phyloP scores from a whole-genome alignment of 1,140 invertebrate species.

The Drosophila aff. region DNA sequence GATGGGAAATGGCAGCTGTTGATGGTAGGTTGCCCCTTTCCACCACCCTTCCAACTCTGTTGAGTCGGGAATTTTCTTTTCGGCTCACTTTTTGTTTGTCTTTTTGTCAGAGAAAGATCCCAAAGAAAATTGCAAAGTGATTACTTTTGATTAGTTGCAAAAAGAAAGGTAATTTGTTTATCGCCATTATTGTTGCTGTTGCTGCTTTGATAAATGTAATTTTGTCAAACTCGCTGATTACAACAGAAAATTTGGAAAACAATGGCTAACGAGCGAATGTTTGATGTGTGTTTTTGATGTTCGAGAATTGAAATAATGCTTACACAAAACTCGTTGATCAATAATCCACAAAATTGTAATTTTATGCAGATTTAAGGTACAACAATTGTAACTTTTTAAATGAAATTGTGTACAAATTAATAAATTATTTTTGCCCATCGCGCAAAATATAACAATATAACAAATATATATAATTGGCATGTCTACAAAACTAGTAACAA shows the following conservation, averaged over 20 bases:
- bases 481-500: neutral
- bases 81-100: constrained; percentile 75
- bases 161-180: constrained; percentile 83
- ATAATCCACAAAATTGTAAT: neutral
- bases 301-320: neutral
- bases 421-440: neutral
- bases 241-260: constrained; percentile 43
- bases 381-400: neutral
- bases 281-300: constrained; percentile 36
- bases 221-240: constrained; percentile 72
- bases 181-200: constrained; percentile 37
- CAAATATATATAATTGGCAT: neutral
- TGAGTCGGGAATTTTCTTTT: constrained; percentile 61
- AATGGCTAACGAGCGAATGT: constrained; percentile 55
- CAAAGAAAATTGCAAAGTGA: constrained; percentile 76
- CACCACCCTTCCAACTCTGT: constrained; percentile 54
- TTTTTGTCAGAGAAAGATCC: constrained; percentile 53
- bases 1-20: constrained; percentile 66
- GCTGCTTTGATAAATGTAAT: constrained; percentile 76
- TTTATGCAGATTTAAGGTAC: neutral
- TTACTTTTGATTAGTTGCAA: constrained; percentile 84
- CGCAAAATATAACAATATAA: no score
- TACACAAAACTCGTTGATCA: neutral
- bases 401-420: no score
- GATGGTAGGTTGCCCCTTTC: constrained; percentile 27